A percentile compares a stretch with the other conserved stretches of the same genome.
Conservation (phyloP, 1,140 invertebrate species). For the Drosophila miranda region DNA sequence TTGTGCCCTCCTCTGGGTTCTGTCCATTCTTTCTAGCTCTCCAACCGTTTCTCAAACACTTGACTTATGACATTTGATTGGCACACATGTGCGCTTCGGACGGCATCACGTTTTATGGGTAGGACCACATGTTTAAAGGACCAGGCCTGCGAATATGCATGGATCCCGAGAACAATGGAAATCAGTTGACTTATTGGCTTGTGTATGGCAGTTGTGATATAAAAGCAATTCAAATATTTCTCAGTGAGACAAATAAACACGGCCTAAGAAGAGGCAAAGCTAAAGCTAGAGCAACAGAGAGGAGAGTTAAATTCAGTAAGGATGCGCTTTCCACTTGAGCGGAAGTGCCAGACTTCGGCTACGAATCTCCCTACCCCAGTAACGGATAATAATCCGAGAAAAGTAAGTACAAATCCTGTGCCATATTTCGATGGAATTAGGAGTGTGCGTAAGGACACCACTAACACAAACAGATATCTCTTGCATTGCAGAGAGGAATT, state of each 20-base stretch:
- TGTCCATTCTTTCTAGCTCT: slow-evolving; percentile 3
- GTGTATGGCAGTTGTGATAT: background rate
- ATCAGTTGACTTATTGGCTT: slow-evolving; percentile 8
- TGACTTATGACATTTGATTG: slow-evolving; percentile 59
- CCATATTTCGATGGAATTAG: slow-evolving; percentile 8
- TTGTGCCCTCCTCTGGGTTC: slow-evolving; percentile 15
- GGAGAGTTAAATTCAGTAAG: too few species aligned
- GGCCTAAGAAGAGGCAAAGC: too few species aligned
- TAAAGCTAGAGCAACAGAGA: too few species aligned
- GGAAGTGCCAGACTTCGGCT: slow-evolving; percentile 11
- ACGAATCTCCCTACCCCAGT: too few species aligned
- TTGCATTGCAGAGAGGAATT: slow-evolving; percentile 11
- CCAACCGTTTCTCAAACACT: background rate
- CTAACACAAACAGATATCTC: slow-evolving; percentile 3
- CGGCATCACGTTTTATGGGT: slow-evolving; percentile 52
- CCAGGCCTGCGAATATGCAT: slow-evolving; percentile 19
- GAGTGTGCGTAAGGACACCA: slow-evolving; percentile 17
- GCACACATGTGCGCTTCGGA: slow-evolving; percentile 27
- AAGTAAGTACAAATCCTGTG: slow-evolving; percentile 1
- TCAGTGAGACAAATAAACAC: too few species aligned
- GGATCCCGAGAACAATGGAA: slow-evolving; percentile 8
- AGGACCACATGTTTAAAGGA: slow-evolving; percentile 31
- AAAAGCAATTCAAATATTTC: background rate
- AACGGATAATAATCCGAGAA: background rate
- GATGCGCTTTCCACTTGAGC: slow-evolving; percentile 18